Evolutionary conservation across 2,888 invertebrate genomes (phyloP).

Genomic region (Eupithecia insigniata): DNA sequence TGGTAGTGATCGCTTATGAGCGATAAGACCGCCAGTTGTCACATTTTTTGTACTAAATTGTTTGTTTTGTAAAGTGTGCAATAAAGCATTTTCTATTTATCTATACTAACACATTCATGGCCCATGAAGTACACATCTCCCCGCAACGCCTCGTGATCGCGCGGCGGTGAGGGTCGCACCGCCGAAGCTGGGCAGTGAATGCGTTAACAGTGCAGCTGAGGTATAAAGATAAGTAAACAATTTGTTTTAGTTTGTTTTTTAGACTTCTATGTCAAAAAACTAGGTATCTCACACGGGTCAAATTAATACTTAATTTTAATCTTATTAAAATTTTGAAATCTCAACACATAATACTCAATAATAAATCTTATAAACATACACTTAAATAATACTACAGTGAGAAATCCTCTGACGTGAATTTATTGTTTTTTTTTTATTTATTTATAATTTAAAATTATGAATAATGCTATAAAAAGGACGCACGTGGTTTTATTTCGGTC

Average conservation of each 20-base stretch:
- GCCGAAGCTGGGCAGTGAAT: no score
- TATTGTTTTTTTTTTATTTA: not conserved
- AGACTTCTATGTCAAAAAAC: not conserved
- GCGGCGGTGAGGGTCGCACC: no score
- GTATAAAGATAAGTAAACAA: not conserved
- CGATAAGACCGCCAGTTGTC: no score
- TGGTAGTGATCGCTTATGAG: no score
- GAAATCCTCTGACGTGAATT: not conserved
- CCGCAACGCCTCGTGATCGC: no score
- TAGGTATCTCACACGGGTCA: not conserved
- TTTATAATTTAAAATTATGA: not conserved
- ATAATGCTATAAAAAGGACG: slow-evolving; percentile 19
- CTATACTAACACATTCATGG: no score
- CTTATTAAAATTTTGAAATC: no score
- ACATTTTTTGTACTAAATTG: no score
- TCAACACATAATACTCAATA: not conserved
- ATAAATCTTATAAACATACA: not conserved
- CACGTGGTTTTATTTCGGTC: slow-evolving; percentile 21
- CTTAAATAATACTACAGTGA: not conserved
- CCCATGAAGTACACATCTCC: no score
- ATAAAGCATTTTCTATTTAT: no score
- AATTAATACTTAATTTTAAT: not conserved
- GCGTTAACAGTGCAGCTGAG: not conserved
- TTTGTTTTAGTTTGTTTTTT: not conserved
- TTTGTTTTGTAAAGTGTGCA: no score